Percentiles rank a stretch among this genome's conserved stretches.
Conservation (phyloP, 2,797 vertebrate species). For the Chelon auratus region DNA sequence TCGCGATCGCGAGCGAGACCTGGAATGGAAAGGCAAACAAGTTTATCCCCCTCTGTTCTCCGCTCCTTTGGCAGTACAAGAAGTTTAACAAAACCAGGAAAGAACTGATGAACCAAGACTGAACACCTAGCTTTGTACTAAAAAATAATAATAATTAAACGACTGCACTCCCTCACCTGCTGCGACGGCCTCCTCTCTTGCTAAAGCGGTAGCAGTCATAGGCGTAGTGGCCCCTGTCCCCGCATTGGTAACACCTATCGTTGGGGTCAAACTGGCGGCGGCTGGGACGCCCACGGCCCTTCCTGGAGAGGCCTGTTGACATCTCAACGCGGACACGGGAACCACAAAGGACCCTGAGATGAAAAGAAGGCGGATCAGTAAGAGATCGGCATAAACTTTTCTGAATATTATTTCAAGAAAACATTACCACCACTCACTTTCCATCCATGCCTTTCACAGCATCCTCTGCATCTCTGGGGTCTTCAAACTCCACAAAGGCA, state of each 20-base stretch:
- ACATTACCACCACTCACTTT: slow-evolving; percentile 75
- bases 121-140: no score
- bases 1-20: slow-evolving; percentile 77
- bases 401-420: no score
- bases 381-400: background rate
- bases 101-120: no score
- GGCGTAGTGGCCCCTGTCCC: slow-evolving; percentile 87
- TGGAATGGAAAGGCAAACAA: slow-evolving; percentile 24
- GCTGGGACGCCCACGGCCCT: slow-evolving; percentile 86
- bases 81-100: no score
- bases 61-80: background rate
- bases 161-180: slow-evolving; percentile 62
- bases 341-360: slow-evolving; percentile 84
- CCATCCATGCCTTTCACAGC: slow-evolving; percentile 87
- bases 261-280: slow-evolving; percentile 87
- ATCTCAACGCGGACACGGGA: slow-evolving; percentile 88
- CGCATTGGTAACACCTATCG: slow-evolving; percentile 88
- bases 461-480: slow-evolving; percentile 84
- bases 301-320: slow-evolving; percentile 87
- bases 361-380: background rate
- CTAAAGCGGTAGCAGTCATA: slow-evolving; percentile 89
- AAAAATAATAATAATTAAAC: background rate
- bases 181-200: slow-evolving; percentile 84
- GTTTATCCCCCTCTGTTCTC: rapidly evolving
- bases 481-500: slow-evolving; percentile 86